Base-by-base conservation (phyloP, 1,140 invertebrate species). In the Drosophila pectinifera region DNA sequence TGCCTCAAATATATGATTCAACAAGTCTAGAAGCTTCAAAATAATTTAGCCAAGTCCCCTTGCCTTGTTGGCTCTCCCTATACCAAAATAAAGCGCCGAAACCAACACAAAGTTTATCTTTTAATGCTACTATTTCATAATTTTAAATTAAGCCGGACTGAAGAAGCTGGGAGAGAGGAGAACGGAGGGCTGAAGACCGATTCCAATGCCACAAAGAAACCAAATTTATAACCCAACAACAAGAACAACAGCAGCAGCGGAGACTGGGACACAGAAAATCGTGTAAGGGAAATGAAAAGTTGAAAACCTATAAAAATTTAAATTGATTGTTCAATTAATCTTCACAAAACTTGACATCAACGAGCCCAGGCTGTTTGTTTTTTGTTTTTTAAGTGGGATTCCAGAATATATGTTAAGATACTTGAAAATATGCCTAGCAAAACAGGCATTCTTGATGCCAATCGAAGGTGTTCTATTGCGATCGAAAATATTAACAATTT, bases 291-390 rank as follows among this genome's bases (percentile, higher is more conserved):
- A 72, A 89, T 84, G 84, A 91, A 89, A 90, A 91, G 76, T 80
- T 77, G 73, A 86, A 90, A 91, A 86, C 84, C 84, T 85, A 91
- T 91, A 91, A 89, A 91, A 89, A 89, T 86, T 89, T 68, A 91
- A 91, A 91, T 91, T 91, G 89, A 91, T 91, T 89, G 89, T 89
- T 91, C 84, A 91, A 91, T 91, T 91, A 91, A 91, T 91, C 89
- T 91, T 91, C 63, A 83, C 70, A 91, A 70, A 86, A 82, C 79
- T 78, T 89, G 84, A 89, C 89, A 90, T 90, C 80, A 73, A 72
- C 38, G 16, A 61, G 36, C 62, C 43, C 48, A 51, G 69, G 63
- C 45, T 69, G 42, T 65, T 63, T 22, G 20, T 20, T 36, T 46
- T 45, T 62, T 0, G 5, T 20, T 14, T 16, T n/a, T 51, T 59